These are phyloP conservation scores for Carassius auratus DNA, from an alignment of 2,113 vertebrate genomes.

Conservation along the genomic window DNA sequence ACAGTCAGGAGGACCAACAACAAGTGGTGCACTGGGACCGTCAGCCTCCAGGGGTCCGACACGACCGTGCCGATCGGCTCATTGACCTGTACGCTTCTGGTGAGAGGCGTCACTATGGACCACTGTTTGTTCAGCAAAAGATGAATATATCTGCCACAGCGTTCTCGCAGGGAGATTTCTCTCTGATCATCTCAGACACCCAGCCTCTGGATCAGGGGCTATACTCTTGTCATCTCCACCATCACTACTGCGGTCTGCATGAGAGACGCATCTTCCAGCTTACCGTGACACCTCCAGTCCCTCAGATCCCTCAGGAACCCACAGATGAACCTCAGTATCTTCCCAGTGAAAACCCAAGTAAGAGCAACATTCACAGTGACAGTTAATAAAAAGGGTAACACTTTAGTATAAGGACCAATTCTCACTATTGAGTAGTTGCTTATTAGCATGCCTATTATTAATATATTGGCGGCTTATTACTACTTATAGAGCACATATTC, in stretches of 20 bases:
- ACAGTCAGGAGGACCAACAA: conserved; percentile 89
- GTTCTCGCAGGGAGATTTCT: conserved; percentile 89
- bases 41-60: conserved; percentile 84
- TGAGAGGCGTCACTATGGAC: conserved; percentile 87
- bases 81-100: conserved; percentile 93
- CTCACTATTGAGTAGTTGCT: too few relatives aligned
- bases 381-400: too few relatives aligned
- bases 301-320: conserved; percentile 65
- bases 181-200: conserved; percentile 78
- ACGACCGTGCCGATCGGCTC: conserved; percentile 89
- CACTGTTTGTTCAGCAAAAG: conserved; percentile 82
- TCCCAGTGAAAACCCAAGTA: conserved; percentile 69
- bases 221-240: conserved; percentile 95
- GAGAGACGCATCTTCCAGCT: conserved; percentile 89
- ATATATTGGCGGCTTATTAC: too few relatives aligned
- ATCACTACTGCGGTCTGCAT: conserved; percentile 94
- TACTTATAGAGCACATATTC: too few relatives aligned
- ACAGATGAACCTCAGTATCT: conserved; percentile 64
- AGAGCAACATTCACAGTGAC: conserved; percentile 29
- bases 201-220: conserved; percentile 83
- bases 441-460: too few relatives aligned
- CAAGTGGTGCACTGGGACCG: conserved; percentile 94
- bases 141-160: conserved; percentile 84
- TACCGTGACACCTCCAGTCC: conserved; percentile 66
- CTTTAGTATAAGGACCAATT: too few relatives aligned